Percentiles rank a stretch among this genome's conserved stretches.
Evolutionary conservation across 2,888 invertebrate genomes (phyloP).

Genomic region (Formica aserva): DNA sequence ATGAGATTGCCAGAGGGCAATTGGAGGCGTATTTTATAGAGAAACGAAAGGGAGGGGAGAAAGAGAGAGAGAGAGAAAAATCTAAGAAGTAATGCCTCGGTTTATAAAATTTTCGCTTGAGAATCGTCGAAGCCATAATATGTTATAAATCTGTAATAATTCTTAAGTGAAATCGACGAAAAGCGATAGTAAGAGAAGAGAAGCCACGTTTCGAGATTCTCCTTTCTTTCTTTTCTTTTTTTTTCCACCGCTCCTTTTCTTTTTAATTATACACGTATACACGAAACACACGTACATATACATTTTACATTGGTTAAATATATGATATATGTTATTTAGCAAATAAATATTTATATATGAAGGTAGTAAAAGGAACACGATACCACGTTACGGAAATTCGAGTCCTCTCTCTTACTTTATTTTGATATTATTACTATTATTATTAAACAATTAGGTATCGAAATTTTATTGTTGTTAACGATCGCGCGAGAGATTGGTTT

Average conservation of each 20-base stretch:
- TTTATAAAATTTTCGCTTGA: constrained; percentile 66
- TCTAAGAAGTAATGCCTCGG: constrained; percentile 53
- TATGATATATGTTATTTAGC: constrained; percentile 68
- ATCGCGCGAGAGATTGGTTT: constrained; percentile 71
- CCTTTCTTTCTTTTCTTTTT: constrained; percentile 76
- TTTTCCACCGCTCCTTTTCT: constrained; percentile 45
- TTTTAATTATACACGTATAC: constrained; percentile 68
- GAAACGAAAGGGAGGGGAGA: constrained; percentile 58
- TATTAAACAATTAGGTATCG: constrained; percentile 62
- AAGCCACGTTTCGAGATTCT: constrained; percentile 81
- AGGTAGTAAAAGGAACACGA: constrained; percentile 62
- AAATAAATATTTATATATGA: constrained; percentile 70
- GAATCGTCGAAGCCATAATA: constrained; percentile 73
- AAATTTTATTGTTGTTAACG: constrained; percentile 80
- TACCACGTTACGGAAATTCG: constrained; percentile 44
- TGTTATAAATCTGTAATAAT: constrained; percentile 52
- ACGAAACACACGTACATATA: constrained; percentile 61
- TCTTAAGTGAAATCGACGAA: constrained; percentile 68
- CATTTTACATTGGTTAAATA: constrained; percentile 79
- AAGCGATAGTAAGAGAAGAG: constrained; percentile 66
- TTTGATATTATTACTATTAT: constrained; percentile 29
- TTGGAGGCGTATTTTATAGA: constrained; percentile 84
- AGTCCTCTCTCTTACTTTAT: constrained; percentile 50
- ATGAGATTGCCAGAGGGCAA: constrained; percentile 77
- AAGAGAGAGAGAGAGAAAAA: constrained; percentile 38